Evolutionary conservation across 2,113 vertebrate species (phyloP), one percentile per base, ranked within the genome.

Genomic region (Orycteropus afer): DNA sequence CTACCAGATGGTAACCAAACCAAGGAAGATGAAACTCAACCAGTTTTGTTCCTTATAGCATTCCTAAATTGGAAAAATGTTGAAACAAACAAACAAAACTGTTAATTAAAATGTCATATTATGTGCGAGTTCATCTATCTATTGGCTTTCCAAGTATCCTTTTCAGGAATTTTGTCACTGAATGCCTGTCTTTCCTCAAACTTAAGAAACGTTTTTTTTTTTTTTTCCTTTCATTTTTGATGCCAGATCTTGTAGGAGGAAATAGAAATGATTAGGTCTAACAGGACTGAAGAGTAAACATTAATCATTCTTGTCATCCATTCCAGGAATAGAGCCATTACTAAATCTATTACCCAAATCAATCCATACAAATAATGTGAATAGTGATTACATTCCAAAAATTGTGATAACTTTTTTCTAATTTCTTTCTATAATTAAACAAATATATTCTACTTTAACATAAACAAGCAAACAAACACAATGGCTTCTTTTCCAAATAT

Each of bases 211-310:
- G n/a, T n/a, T n/a, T n/a, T n/a, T n/a, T n/a, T n/a, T n/a, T n/a
- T 34, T 49, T 78, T 69, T 79, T 49, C n/a, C 67, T 91, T 97
- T 95, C 34, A 8, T 77, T 90, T 93, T 88, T 86, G 91, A 88
- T 95, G 71, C 40, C 79, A 91, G 61, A 61, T 86, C 42, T 90
- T 85, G 90, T 93, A 57, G 71, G 95, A 96, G 65, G 67, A 88
- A 85, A 73, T 42, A 84, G 78, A 93, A 90, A 67, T 63, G 42
- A 40, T 89, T 92, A 78, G 34, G 61, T 91, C 82, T 90, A 89
- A 78, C 55, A 69, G 65, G 47, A 86, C 69, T 74, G 71, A 96
- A 82, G 57, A 93, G 25, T 79, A 82, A 94, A 73, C n/a, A 89
- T 76, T 71, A 63, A 77, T 84, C 27, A 67, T 83, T 95, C 77